Base-by-base conservation (phyloP, 2,113 vertebrate species). In the Malurus elegans region DNA sequence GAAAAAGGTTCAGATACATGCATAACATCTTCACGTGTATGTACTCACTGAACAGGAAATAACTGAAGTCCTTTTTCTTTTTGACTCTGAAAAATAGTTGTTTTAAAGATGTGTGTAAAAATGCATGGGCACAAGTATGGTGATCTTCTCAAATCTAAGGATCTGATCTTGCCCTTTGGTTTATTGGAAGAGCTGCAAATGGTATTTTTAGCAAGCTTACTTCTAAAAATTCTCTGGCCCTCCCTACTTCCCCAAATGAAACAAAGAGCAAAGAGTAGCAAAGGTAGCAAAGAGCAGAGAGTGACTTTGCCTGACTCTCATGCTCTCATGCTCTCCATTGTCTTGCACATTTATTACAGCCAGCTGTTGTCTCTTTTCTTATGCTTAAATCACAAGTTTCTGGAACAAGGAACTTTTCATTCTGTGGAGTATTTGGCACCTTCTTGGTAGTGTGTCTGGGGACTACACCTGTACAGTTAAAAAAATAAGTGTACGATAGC, bases 101-200 rank as follows among this genome's bases (percentile, higher is more conserved):
- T 38, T 87, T 78, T 12, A 40, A 34, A 70, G 31, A 44, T 48
- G 3, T 0, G 0, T 53, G 18, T 73, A 38, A 73, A 87, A 92
- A 85, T 57, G 10, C n/a, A 26, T 6, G 6, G 42, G 24, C 38
- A 20, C 0, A 0, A 65, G 24, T 61, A 17, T 6, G 5, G n/a
- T 24, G 14, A 5, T 48, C 31, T 70, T 66, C 69, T 58, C 36
- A 81, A 40, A 42, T 44, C 36, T n/a, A 44, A 36, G 12, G 16
- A 38, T 71, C 31, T 81, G 47, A 74, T 85, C 36, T 61, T 9
- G 11, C 18, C n/a, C 42, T 80, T 78, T 11, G 12, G 8, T 65
- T 87, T 61, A 16, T 45, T 71, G 42, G 36, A 75, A 62, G 47
- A 83, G 21, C 24, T 18, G 21, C 3, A 66, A 62, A 70, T 62